Conservation (phyloP, 1,140 invertebrate species). For the Pararge aegeria region DNA sequence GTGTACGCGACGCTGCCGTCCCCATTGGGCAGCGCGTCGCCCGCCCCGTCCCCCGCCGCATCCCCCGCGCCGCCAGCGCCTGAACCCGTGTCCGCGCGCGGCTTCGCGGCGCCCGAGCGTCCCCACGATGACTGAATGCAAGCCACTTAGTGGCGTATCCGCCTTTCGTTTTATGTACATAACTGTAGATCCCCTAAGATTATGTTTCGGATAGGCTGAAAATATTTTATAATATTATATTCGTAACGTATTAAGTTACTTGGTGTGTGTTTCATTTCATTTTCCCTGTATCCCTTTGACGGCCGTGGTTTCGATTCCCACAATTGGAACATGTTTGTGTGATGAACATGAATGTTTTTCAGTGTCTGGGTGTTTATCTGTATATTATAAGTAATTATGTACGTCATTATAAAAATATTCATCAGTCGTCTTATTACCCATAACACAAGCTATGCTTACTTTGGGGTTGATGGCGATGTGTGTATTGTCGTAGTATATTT, state of each 20-base stretch:
- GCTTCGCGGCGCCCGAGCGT: constrained; percentile 51
- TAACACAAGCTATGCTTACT: too few species aligned
- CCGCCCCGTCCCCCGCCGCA: constrained; percentile 57
- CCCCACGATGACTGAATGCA: constrained; percentile 61
- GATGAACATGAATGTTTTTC: too few species aligned
- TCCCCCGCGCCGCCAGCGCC: constrained; percentile 52
- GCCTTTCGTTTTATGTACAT: constrained; percentile 68
- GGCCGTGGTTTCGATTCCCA: too few species aligned
- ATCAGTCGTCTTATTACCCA: too few species aligned
- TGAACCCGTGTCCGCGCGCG: constrained; percentile 51
- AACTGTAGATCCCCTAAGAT: constrained; percentile 67
- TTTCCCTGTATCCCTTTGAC: not conserved
- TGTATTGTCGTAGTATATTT: too few species aligned
- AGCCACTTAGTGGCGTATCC: constrained; percentile 38
- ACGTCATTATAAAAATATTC: too few species aligned
- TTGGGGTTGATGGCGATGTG: too few species aligned
- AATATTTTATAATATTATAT: constrained; percentile 77
- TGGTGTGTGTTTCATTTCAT: constrained; percentile 30
- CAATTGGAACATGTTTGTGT: too few species aligned
- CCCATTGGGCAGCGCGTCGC: constrained; percentile 56
- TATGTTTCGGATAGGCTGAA: constrained; percentile 72
- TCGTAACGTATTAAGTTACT: constrained; percentile 38
- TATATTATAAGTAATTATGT: too few species aligned
- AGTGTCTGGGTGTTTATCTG: too few species aligned
- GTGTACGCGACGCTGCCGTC: constrained; percentile 75